phyloP scores from a whole-genome alignment of 1,140 invertebrate species.

The Cecropterus lyciades region DNA sequence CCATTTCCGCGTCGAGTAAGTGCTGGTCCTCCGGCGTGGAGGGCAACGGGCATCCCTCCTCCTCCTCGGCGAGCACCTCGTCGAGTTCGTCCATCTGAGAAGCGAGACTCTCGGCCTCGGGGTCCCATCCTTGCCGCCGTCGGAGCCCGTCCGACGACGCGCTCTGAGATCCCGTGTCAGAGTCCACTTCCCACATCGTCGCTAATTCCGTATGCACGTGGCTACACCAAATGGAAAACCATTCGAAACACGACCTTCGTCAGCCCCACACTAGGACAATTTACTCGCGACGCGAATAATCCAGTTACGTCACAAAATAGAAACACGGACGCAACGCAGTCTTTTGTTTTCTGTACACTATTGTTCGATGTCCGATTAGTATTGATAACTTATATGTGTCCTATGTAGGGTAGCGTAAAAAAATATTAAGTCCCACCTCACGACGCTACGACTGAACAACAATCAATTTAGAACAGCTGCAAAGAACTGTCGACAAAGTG shows the following conservation, averaged over 20 bases:
- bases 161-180: slow-evolving; percentile 73
- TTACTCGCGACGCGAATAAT: slow-evolving; percentile 61
- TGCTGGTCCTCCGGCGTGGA: slow-evolving; percentile 94
- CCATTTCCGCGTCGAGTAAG: slow-evolving; percentile 92
- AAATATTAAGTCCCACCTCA: slow-evolving; percentile 40
- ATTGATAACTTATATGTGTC: background rate
- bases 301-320: slow-evolving; percentile 77
- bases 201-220: slow-evolving; percentile 41
- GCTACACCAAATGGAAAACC: slow-evolving; percentile 50
- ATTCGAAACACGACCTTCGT: slow-evolving; percentile 61
- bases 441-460: slow-evolving; percentile 41
- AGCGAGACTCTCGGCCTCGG: slow-evolving; percentile 84
- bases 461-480: slow-evolving; percentile 71
- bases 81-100: slow-evolving; percentile 84
- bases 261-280: slow-evolving; percentile 47
- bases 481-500: slow-evolving; percentile 53
- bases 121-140: slow-evolving; percentile 85
- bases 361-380: slow-evolving; percentile 35
- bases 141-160: slow-evolving; percentile 81
- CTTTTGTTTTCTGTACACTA: slow-evolving; percentile 48
- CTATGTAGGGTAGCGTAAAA: slow-evolving; percentile 33
- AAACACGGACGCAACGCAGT: slow-evolving; percentile 47
- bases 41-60: slow-evolving; percentile 91
- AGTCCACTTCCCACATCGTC: slow-evolving; percentile 79
- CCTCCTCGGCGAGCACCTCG: slow-evolving; percentile 88